Conservation (phyloP, 37 sponge, comb jelly and placozoan species). For the Tethya wilhelma region DNA sequence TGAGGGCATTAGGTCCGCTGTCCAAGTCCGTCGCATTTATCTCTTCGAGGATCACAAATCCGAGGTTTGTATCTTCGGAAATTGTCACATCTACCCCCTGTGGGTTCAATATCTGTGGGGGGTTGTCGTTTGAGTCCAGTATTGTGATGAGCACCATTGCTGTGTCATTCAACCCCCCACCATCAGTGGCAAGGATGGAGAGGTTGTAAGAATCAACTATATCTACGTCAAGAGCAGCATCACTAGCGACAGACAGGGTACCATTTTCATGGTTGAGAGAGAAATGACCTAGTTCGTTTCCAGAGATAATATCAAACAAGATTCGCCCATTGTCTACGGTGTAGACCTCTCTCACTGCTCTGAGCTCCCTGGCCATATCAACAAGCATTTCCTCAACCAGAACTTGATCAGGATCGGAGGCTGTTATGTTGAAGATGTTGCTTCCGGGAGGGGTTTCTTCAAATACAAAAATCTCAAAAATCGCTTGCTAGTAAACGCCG, state of each 20-base stretch:
- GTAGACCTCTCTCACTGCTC: constrained; percentile 27
- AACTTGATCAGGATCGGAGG: constrained; percentile 62
- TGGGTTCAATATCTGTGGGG: constrained; percentile 64
- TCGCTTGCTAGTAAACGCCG: constrained; percentile 33
- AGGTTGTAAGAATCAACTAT: constrained; percentile 45
- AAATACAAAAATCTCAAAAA: constrained; percentile 19
- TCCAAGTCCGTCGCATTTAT: constrained; percentile 80
- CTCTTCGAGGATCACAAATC: constrained; percentile 41
- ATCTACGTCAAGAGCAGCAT: constrained; percentile 56
- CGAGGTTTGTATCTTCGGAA: constrained; percentile 60
- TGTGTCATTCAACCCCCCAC: constrained; percentile 48
- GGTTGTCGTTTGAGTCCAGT: constrained; percentile 73
- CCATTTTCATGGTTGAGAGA: constrained; percentile 60
- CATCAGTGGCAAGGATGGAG: constrained; percentile 68
- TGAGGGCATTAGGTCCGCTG: constrained; percentile 61
- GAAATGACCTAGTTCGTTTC: constrained; percentile 60
- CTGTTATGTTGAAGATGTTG: constrained; percentile 35
- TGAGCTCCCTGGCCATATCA: neutral
- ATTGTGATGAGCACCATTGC: constrained; percentile 40
- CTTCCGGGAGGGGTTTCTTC: constrained; percentile 34
- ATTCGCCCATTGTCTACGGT: constrained; percentile 61
- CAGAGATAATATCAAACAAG: constrained; percentile 52
- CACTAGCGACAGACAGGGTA: constrained; percentile 20
- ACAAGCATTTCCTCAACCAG: constrained; percentile 1
- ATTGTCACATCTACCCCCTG: constrained; percentile 27